phyloP scores from a whole-genome alignment of 2,113 vertebrate species.

The Nothocercus nigrocapillus region DNA sequence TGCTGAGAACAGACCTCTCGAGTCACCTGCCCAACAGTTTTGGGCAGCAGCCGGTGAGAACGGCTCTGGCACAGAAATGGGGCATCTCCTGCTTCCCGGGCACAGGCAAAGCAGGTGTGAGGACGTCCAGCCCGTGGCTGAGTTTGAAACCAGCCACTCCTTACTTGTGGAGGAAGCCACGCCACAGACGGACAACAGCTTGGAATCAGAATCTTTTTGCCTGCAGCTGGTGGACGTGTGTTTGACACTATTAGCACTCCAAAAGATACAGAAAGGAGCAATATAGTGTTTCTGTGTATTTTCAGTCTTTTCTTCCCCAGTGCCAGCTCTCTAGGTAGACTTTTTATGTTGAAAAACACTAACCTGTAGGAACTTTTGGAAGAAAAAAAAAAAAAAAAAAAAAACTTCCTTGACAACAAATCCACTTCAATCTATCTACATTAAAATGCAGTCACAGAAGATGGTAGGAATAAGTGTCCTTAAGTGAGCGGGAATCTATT shows the following conservation, averaged over 20 bases:
- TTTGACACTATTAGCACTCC: neutral
- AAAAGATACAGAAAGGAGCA: neutral
- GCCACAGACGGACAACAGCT: neutral
- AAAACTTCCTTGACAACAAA: neutral
- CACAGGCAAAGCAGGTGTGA: neutral
- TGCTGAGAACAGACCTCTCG: neutral
- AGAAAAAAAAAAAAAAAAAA: neutral
- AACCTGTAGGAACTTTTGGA: neutral
- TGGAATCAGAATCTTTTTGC: neutral
- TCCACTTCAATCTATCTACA: neutral
- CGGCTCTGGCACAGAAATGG: accelerated
- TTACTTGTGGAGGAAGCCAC: neutral
- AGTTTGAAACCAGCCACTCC: neutral
- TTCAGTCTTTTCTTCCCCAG: neutral
- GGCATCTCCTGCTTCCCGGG: accelerated
- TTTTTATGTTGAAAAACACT: neutral
- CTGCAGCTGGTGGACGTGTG: neutral
- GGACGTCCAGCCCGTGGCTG: accelerated
- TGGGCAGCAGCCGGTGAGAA: accelerated
- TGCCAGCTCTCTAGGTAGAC: neutral
- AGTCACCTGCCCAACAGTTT: accelerated
- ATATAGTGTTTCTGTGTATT: neutral
- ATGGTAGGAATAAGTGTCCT: neutral
- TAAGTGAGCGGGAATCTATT: neutral
- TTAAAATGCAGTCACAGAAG: neutral